phyloP scores from a whole-genome alignment of 2,888 invertebrate species.

The Sesia bembeciformis region DNA sequence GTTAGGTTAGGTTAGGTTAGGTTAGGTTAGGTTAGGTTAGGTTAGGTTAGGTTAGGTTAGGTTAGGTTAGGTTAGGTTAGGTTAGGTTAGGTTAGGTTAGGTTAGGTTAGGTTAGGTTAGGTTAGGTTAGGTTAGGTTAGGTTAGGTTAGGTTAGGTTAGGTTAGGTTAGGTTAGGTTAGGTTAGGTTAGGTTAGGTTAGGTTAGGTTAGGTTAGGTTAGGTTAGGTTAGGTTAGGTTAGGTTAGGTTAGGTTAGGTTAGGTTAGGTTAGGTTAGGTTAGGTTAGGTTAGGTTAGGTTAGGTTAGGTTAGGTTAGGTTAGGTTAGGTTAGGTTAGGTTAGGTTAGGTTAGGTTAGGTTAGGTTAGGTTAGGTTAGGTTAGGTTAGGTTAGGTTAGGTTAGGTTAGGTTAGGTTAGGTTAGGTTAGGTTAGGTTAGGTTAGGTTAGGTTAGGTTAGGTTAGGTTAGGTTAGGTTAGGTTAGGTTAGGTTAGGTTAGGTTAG shows the following conservation, averaged over 20 bases:
- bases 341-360: conserved; percentile 5
- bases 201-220: conserved; percentile 8
- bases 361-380: conserved; percentile 9
- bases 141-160: no score
- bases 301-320: conserved; percentile 6
- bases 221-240: conserved; percentile 14
- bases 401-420: conserved; percentile 15
- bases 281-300: conserved; percentile 9
- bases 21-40: no score
- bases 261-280: conserved; percentile 6
- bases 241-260: conserved; percentile 9
- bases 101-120: no score
- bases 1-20: no score
- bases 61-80: no score
- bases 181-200: conserved; percentile 8
- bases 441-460: conserved; percentile 12
- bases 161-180: no score
- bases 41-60: no score
- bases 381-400: conserved; percentile 7
- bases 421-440: conserved; percentile 13
- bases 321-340: conserved; percentile 9
- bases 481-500: conserved; percentile 13
- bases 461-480: conserved; percentile 14
- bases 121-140: no score
- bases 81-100: no score